These are phyloP conservation scores for Polyommatus iphigenia DNA, from an alignment of 2,888 invertebrate genomes.

Conservation along the genomic window DNA sequence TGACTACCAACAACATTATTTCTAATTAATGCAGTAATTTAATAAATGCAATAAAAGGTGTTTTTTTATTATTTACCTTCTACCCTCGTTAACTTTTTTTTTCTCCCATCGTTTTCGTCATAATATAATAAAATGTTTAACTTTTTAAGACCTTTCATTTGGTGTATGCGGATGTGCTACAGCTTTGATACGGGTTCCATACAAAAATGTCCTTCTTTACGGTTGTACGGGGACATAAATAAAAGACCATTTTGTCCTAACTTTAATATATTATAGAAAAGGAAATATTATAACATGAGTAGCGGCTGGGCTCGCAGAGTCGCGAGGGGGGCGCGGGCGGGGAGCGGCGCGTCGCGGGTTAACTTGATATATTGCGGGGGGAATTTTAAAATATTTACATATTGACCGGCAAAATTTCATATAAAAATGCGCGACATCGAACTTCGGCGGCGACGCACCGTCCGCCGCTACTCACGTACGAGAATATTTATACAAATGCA, in stretches of 20 bases:
- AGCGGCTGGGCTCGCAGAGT: conserved; percentile 1
- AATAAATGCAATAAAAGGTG: too few species aligned
- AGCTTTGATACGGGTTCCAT: too few species aligned
- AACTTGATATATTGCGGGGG: neutral
- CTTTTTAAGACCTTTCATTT: too few species aligned
- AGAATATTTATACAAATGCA: conserved; percentile 29
- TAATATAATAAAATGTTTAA: too few species aligned
- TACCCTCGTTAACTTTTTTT: too few species aligned
- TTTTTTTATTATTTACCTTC: too few species aligned
- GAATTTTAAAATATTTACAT: conserved; percentile 14
- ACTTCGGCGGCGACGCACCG: neutral
- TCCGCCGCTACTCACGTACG: conserved; percentile 25
- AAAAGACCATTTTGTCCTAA: conserved; percentile 60
- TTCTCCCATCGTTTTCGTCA: too few species aligned
- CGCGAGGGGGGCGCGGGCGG: neutral
- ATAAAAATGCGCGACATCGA: neutral
- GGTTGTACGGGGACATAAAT: conserved; percentile 40
- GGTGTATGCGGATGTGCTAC: too few species aligned
- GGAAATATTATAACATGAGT: conserved; percentile 53
- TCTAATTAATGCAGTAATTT: too few species aligned
- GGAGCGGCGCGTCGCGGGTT: conserved; percentile 4
- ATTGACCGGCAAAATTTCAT: conserved; percentile 17
- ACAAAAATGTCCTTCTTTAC: too few species aligned
- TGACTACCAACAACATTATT: too few species aligned
- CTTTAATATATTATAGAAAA: conserved; percentile 71